A percentile compares a stretch with the other conserved stretches of the same genome.
Conservation (phyloP, 2,113 vertebrate genomes). For the Potamarius usumacintae region DNA sequence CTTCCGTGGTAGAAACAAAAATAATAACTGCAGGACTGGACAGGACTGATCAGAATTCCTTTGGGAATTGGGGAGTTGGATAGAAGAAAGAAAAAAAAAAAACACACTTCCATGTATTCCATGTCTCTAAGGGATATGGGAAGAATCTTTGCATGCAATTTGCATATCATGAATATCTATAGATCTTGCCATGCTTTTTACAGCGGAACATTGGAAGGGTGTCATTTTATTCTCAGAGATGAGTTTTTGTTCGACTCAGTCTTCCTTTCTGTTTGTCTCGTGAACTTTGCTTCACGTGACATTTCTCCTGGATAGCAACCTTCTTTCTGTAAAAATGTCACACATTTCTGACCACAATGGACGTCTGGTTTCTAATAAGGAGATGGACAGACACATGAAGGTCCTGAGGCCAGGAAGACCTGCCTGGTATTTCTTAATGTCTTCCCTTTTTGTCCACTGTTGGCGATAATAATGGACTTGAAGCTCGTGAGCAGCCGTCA, state of each 20-base stretch:
- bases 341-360: conserved; percentile 20
- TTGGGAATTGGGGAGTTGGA: background rate
- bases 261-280: background rate
- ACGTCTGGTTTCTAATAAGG: background rate
- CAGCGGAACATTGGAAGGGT: background rate
- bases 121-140: background rate
- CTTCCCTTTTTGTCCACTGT: background rate
- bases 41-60: background rate
- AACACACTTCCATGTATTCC: background rate
- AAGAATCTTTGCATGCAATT: background rate
- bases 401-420: background rate
- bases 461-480: too few relatives aligned
- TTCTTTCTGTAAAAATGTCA: conserved; percentile 14
- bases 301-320: background rate
- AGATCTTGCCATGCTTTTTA: background rate
- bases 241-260: background rate
- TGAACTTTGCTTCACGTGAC: background rate
- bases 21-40: background rate
- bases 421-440: background rate
- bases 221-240: background rate
- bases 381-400: background rate
- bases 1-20: background rate
- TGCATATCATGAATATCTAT: background rate
- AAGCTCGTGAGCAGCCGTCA: background rate
- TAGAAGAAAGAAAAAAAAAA: background rate